A percentile compares a stretch with the other conserved stretches of the same genome.
phyloP scores from a whole-genome alignment of 2,888 invertebrate species.

The Erebia epiphron region DNA sequence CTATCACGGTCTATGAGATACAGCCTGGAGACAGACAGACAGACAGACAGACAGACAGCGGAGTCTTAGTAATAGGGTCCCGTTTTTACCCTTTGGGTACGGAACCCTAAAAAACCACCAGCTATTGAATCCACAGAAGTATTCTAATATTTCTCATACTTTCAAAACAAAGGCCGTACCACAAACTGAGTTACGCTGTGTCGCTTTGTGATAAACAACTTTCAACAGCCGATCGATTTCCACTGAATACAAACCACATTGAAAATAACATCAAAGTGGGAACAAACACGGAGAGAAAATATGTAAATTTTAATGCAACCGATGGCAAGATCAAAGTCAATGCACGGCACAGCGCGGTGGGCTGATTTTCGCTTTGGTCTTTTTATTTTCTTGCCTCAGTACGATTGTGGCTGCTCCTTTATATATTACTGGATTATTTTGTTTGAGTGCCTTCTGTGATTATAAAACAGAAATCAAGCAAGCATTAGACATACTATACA shows the following conservation, averaged over 20 bases:
- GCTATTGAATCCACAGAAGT: slow-evolving; percentile 22
- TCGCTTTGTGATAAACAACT: slow-evolving; percentile 44
- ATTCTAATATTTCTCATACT: slow-evolving; percentile 38
- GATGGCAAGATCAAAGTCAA: slow-evolving; percentile 71
- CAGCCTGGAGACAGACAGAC: too few relatives aligned
- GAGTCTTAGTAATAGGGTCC: too few relatives aligned
- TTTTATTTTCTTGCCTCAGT: slow-evolving; percentile 45
- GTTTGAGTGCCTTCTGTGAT: neutral
- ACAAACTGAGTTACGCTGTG: slow-evolving; percentile 44
- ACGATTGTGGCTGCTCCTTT: slow-evolving; percentile 47
- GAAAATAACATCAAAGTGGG: slow-evolving; percentile 73
- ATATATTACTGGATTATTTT: slow-evolving; percentile 38
- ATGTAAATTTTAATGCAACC: slow-evolving; percentile 78
- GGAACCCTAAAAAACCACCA: too few relatives aligned
- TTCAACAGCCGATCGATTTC: slow-evolving; percentile 43
- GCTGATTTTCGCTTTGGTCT: slow-evolving; percentile 51
- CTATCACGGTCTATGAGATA: too few relatives aligned
- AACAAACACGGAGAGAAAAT: slow-evolving; percentile 70
- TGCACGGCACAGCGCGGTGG: slow-evolving; percentile 38
- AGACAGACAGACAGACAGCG: too few relatives aligned
- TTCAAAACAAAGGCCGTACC: slow-evolving; percentile 36
- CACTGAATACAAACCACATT: slow-evolving; percentile 55
- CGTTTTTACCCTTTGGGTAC: too few relatives aligned
- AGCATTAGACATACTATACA: too few relatives aligned
- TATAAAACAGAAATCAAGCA: neutral